These are phyloP conservation scores for Scelioninae gen. 1 DNA, from an alignment of 2,888 invertebrate genomes.

Conservation along the genomic window DNA sequence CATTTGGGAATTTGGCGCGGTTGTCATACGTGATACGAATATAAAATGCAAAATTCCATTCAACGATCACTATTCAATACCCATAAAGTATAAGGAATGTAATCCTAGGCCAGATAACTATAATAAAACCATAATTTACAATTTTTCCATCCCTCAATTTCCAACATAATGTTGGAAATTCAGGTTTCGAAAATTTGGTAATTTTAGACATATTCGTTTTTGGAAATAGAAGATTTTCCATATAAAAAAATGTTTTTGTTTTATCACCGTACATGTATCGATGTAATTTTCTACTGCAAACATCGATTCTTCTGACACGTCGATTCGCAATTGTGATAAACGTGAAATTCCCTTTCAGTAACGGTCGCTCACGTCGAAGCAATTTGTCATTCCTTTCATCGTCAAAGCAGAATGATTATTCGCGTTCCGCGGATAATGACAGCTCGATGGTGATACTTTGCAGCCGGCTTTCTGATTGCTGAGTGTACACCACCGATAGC, in stretches of 20 bases:
- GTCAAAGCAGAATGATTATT: constrained; percentile 61
- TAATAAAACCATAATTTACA: no score
- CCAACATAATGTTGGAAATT: no score
- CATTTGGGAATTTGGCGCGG: constrained; percentile 27
- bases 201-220: no score
- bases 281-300: constrained; percentile 33
- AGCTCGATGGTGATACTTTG: constrained; percentile 42
- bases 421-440: constrained; percentile 57
- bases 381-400: constrained; percentile 67
- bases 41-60: not conserved
- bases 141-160: no score
- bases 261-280: not conserved
- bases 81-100: not conserved
- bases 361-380: constrained; percentile 59
- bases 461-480: constrained; percentile 45
- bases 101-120: no score
- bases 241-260: not conserved
- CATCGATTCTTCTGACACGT: constrained; percentile 35
- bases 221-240: not conserved
- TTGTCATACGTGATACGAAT: constrained; percentile 41
- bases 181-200: no score
- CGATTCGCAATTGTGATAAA: constrained; percentile 52
- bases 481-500: constrained; percentile 2
- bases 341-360: constrained; percentile 63
- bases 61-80: not conserved